Evolutionary conservation across 1,140 invertebrate species (phyloP).

Genomic region (Kradibia gibbosae): DNA sequence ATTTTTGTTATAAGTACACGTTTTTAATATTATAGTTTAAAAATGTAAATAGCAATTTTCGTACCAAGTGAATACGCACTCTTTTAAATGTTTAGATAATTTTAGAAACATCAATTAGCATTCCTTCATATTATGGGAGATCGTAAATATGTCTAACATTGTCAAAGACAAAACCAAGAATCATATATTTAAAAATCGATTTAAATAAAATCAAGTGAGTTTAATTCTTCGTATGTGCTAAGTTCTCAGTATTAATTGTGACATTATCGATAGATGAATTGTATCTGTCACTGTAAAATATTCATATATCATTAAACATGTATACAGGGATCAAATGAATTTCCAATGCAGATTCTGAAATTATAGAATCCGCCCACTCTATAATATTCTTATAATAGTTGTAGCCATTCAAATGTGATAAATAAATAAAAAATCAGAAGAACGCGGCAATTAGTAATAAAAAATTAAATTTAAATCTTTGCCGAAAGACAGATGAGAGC

Average conservation of each 20-base stretch:
- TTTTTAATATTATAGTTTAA: too few species aligned
- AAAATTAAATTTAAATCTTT: too few species aligned
- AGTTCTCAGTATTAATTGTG: neutral
- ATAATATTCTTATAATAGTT: conserved; percentile 2
- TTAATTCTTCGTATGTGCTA: neutral
- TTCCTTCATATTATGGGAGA: too few species aligned
- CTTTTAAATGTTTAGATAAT: too few species aligned
- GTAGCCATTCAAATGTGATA: conserved; percentile 19
- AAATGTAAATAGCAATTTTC: too few species aligned
- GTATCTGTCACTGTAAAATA: too few species aligned
- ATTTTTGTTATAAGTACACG: too few species aligned
- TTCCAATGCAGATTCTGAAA: neutral
- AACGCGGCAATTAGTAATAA: neutral
- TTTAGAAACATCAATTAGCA: too few species aligned
- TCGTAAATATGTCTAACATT: too few species aligned
- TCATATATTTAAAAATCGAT: neutral
- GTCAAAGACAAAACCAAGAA: neutral
- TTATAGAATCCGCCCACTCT: neutral
- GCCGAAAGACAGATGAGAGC: neutral
- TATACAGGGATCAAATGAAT: neutral
- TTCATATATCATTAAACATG: neutral
- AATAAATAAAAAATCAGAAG: neutral
- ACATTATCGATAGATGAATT: too few species aligned
- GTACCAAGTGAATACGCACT: too few species aligned
- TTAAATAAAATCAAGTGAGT: neutral